phyloP scores from a whole-genome alignment of 1,140 invertebrate species.

The Psilanteris sp. region DNA sequence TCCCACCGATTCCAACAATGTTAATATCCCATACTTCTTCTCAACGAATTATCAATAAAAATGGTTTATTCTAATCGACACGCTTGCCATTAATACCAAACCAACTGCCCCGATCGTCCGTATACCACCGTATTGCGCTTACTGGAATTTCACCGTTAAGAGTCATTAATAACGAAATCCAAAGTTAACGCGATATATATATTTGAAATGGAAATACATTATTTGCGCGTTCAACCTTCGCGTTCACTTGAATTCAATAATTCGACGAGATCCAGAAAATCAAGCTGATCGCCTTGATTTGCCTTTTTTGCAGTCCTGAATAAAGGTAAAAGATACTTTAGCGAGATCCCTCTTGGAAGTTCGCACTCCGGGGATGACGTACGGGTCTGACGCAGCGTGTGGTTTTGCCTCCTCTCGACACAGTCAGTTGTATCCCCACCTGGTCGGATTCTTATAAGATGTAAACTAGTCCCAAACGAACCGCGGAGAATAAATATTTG shows the following conservation, averaged over 20 bases:
- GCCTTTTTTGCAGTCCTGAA: conserved; percentile 25
- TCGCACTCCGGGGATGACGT: conserved; percentile 73
- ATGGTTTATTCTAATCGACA: no score
- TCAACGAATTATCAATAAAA: no score
- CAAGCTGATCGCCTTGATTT: conserved; percentile 37
- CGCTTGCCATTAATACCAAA: no score
- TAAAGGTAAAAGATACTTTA: conserved; percentile 40
- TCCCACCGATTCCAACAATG: no score
- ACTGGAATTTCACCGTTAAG: no score
- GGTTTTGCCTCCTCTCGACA: conserved; percentile 46
- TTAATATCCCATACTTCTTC: no score
- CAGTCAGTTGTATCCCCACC: conserved; percentile 45
- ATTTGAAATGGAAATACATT: not conserved
- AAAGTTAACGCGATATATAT: not conserved
- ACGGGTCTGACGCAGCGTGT: conserved; percentile 76
- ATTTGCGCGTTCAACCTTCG: conserved; percentile 12
- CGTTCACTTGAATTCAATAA: conserved; percentile 41
- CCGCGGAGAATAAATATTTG: conserved; percentile 76
- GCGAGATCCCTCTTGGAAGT: conserved; percentile 47
- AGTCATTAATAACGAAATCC: not conserved
- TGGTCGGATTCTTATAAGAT: conserved; percentile 66
- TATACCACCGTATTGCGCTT: no score
- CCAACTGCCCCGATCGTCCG: no score
- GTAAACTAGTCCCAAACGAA: conserved; percentile 72
- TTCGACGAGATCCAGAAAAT: conserved; percentile 41